Evolutionary conservation across 2,797 vertebrate genomes (phyloP), one percentile per base, ranked within the genome.

Genomic region (Pipistrellus pygmaeus): DNA sequence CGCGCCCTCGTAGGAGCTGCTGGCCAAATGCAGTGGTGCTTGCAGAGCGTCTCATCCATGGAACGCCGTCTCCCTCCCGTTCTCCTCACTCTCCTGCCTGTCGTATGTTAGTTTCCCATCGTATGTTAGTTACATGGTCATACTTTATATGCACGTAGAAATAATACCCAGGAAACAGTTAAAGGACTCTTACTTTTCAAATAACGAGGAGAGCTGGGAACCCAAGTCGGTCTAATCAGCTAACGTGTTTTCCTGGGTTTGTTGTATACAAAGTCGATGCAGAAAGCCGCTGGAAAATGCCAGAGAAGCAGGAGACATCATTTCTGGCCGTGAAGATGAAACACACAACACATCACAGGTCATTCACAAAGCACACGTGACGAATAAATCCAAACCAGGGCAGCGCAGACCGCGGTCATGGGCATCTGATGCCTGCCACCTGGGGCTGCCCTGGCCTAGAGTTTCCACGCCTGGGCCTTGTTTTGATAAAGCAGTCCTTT

Each of bases 401-500:
- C 60, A 77, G 73, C 46, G 35, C 57, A 91, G 72, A 44, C 57
- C 12, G 38, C n/a, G 48, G 89, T 25, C 32, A 3, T 57, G 64
- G 48, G 14, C 44, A 14, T 84, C 23, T 44, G 53, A 13, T 77
- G 62, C 51, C 1, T 90, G 93, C 86, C 66, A 90, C 95, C 95
- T 18, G 60, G 69, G 94, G 94, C 94, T 66, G 21, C 55, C n/a
- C 78, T 30, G 41, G 46, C 6, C 53, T 96, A 4, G 6, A 5
- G 78, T 95, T 93, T 93, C 85, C 69, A 25, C 21, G 44, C 85
- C 48, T 85, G 80, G 66, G 30, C 55, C 94, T 96, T 94, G 69
- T 90, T 91, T 95, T 77, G 62, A 72, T 95, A 93, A 95, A 95
- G 41, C 78, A 90, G 3, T 44, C 30, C 48, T 95, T 85, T 71